A percentile compares a stretch with the other conserved stretches of the same genome.
Evolutionary conservation across 2,797 vertebrate species (phyloP).

Genomic region (Hyperoplus immaculatus): DNA sequence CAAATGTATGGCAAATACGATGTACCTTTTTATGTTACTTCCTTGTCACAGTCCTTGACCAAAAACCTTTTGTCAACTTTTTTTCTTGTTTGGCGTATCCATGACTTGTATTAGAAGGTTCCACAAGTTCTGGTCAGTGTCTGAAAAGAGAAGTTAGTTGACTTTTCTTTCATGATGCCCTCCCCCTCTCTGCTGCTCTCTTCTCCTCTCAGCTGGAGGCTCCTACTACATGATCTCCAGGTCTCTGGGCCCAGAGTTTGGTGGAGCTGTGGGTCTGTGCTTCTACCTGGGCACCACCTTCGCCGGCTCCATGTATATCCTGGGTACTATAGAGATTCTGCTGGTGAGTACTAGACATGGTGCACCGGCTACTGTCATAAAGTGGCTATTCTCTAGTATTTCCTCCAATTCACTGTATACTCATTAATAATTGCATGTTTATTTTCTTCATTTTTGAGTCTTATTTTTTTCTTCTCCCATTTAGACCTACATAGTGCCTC

Average conservation of each 20-base stretch:
- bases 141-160: background rate
- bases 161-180: background rate
- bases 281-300: constrained; percentile 98
- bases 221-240: constrained; percentile 99
- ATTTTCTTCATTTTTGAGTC: too few species aligned
- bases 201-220: constrained; percentile 88
- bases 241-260: constrained; percentile 96
- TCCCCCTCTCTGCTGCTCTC: background rate
- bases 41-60: background rate
- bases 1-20: background rate
- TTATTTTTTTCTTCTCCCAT: constrained; percentile 4
- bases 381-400: background rate
- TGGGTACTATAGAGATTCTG: constrained; percentile 97
- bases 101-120: background rate
- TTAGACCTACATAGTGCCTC: constrained; percentile 95
- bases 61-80: background rate
- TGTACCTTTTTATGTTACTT: background rate
- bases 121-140: background rate
- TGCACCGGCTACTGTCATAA: background rate
- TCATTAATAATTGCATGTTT: background rate
- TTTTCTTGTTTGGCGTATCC: background rate
- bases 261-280: constrained; percentile 96
- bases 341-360: constrained; percentile 85
- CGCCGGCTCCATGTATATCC: constrained; percentile 98
- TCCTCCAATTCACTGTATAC: background rate